Evolutionary conservation across 1,140 invertebrate species (phyloP), one percentile per base, ranked within the genome.

Genomic region (Amphibalanus amphitrite): DNA sequence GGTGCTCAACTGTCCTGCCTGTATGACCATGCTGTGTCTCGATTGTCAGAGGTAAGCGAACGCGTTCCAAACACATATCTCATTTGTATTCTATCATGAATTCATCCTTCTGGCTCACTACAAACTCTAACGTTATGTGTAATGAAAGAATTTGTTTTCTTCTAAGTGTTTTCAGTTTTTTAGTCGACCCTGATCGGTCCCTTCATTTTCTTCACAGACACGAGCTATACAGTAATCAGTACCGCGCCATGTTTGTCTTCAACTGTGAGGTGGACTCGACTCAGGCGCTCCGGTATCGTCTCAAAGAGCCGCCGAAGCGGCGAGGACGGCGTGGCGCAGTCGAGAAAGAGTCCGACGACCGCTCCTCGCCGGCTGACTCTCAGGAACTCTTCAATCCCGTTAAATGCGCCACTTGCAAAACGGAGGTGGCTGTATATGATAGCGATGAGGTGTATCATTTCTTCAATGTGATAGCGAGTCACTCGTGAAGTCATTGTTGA

Each of bases 401-500:
- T 0, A 79, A 78, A 64, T 87, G 86, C 80, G 76, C 74, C 64
- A 78, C 82, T 29, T 87, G 86, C 78, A 81, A 81, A 33, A 86
- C 85, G 4, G 81, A 86, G 75, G 82, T 87, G 28, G 86, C 82
- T 26, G 83, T 87, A 6, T 82, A 80, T 79, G 86, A 87, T 77
- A 75, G 76, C 29, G 84, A 87, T 65, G 86, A 87, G 79, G 80
- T 87, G 15, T 87, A 85, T 78, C 86, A 87, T 76, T 87, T 87
- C 79, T 86, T 86, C 74, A 87, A 87, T 79, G 83, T 87, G 29
- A 74, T 87, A n/a, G 78, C 83, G n/a, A 85, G 84, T 76, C 81
- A 83, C 77, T 73, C 73, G 71, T 75, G 59, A 72, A 69, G 33
- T 69, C 33, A n/a, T n/a, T n/a, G n/a, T n/a, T n/a, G n/a, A n/a